A percentile compares a stretch with the other conserved stretches of the same genome.
Conservation (phyloP, 2,797 vertebrate species). For the Danio tinwini region DNA sequence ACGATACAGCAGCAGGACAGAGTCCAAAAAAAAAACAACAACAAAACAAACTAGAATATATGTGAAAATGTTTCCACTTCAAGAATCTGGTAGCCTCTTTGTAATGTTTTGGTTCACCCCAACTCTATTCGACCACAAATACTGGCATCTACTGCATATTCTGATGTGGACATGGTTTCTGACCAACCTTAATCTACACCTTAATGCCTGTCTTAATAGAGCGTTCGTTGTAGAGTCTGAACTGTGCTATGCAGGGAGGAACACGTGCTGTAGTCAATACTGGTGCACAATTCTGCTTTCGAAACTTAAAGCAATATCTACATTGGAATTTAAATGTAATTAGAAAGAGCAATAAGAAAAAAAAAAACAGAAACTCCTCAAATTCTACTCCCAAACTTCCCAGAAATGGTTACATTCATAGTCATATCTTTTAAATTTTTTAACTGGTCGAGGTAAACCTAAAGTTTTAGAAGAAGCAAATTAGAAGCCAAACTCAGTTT, state of each 20-base stretch:
- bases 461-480: constrained; percentile 86
- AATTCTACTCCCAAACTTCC: constrained; percentile 80
- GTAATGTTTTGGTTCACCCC: constrained; percentile 68
- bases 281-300: constrained; percentile 50
- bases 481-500: constrained; percentile 88
- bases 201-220: constrained; percentile 29
- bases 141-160: constrained; percentile 60
- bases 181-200: constrained; percentile 45
- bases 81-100: constrained; percentile 69
- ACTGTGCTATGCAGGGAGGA: constrained; percentile 55
- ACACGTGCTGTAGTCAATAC: constrained; percentile 43
- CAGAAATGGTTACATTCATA: constrained; percentile 92
- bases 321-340: constrained; percentile 66
- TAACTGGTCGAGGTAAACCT: constrained; percentile 92
- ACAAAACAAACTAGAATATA: background rate
- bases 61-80: constrained; percentile 62
- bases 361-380: constrained; percentile 67
- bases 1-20: constrained; percentile 76
- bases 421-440: constrained; percentile 87
- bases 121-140: constrained; percentile 59
- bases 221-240: constrained; percentile 38
- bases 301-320: constrained; percentile 69
- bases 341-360: constrained; percentile 54
- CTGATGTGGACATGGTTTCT: constrained; percentile 47
- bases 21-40: constrained; percentile 64